Percentiles rank a stretch among this genome's conserved stretches.
These are phyloP conservation scores for Tipula confusa DNA, from an alignment of 2,888 invertebrate species.

Conservation along the genomic window DNA sequence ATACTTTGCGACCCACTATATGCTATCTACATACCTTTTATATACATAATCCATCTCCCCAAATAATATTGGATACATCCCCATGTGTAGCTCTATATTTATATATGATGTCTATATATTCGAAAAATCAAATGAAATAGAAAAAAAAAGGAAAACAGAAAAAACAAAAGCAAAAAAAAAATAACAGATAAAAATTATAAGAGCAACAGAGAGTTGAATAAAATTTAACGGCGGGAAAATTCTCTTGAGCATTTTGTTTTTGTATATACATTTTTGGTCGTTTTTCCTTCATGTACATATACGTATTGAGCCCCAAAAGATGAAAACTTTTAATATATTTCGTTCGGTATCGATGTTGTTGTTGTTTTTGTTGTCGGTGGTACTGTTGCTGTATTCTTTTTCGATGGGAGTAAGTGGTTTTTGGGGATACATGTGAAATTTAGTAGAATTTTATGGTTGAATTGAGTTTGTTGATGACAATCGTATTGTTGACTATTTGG, in stretches of 20 bases:
- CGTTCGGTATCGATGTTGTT: background rate
- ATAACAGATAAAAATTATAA: background rate
- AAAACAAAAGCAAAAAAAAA: background rate
- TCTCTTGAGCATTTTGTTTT: background rate
- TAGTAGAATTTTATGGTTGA: conserved; percentile 25
- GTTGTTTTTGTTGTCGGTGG: no score
- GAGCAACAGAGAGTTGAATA: conserved; percentile 29
- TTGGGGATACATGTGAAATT: conserved; percentile 20
- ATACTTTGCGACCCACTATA: background rate
- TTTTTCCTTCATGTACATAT: background rate
- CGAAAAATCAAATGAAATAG: background rate
- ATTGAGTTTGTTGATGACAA: conserved; percentile 20
- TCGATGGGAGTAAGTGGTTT: conserved; percentile 17
- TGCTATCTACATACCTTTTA: background rate
- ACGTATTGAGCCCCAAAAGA: conserved; percentile 13
- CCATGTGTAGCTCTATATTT: background rate
- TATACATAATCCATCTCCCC: background rate
- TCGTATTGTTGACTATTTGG: conserved; percentile 12
- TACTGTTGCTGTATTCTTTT: background rate
- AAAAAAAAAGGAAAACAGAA: background rate
- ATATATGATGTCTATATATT: background rate
- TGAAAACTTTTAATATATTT: conserved; percentile 20
- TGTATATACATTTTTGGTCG: background rate
- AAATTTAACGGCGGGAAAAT: conserved; percentile 28
- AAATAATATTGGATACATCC: conserved; percentile 20